Evolutionary conservation across 2,113 vertebrate genomes (phyloP).

Genomic region (Bujurquina vittata): DNA sequence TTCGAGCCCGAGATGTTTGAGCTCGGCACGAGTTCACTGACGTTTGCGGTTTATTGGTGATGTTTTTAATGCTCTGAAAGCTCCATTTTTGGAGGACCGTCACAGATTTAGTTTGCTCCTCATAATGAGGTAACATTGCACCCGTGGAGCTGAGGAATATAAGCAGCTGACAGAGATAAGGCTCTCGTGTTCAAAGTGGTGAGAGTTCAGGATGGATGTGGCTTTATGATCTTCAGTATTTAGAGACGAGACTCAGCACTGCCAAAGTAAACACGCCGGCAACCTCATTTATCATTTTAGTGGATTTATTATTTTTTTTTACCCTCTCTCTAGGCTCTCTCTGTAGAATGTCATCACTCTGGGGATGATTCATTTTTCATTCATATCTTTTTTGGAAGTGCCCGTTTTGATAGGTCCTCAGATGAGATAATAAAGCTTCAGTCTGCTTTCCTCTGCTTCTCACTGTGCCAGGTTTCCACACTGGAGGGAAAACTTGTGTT

Average conservation of each 20-base stretch:
- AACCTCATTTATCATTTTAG: background rate
- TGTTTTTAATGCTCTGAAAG: background rate
- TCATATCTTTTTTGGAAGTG: background rate
- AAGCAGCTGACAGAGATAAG: background rate
- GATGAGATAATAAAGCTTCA: background rate
- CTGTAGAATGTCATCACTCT: background rate
- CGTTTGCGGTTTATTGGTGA: background rate
- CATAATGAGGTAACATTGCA: background rate
- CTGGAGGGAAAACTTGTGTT: background rate
- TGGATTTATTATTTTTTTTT: background rate
- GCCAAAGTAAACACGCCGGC: slow-evolving; percentile 33
- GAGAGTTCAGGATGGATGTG: background rate
- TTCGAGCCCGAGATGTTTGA: background rate
- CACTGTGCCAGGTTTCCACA: background rate
- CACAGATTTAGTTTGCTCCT: background rate
- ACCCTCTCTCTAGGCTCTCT: background rate
- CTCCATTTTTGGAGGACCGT: background rate
- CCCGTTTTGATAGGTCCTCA: background rate
- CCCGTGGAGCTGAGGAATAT: background rate
- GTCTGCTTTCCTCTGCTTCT: background rate
- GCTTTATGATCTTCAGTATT: background rate
- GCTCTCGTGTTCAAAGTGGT: background rate
- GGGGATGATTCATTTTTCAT: background rate
- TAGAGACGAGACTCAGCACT: slow-evolving; percentile 17
- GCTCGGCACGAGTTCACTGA: background rate